Conservation (phyloP, 1,140 invertebrate genomes). For the Trichoplusia ni region DNA sequence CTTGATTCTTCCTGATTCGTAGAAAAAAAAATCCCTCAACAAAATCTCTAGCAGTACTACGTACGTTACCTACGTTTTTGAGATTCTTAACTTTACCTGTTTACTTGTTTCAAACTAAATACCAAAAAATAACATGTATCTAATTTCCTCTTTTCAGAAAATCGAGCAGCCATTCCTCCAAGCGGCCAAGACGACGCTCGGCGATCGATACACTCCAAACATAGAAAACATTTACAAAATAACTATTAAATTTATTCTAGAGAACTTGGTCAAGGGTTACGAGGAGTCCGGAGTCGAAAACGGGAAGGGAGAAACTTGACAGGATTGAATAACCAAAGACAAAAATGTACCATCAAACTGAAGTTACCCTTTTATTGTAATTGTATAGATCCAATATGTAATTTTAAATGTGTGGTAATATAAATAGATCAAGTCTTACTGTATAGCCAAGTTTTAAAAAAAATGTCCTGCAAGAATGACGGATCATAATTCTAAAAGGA, state of each 20-base stretch:
- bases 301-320: conserved; percentile 49
- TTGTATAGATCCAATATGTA: background rate
- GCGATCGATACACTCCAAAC: conserved; percentile 94
- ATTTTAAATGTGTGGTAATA: too few species aligned
- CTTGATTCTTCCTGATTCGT: too few species aligned
- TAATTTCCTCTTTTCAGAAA: conserved; percentile 85
- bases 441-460: too few species aligned
- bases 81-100: background rate
- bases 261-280: conserved; percentile 92
- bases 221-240: conserved; percentile 95
- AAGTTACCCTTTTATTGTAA: background rate
- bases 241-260: conserved; percentile 94
- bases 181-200: conserved; percentile 91
- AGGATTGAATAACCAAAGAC: background rate
- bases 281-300: conserved; percentile 80
- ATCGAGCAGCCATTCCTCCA: conserved; percentile 94
- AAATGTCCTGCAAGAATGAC: too few species aligned
- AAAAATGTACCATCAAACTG: background rate
- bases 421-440: too few species aligned
- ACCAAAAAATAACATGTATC: background rate
- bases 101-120: background rate
- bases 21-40: too few species aligned
- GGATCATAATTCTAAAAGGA: too few species aligned
- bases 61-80: background rate
- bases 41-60: too few species aligned